These are phyloP conservation scores for Schizaphis graminum DNA, from an alignment of 2,888 invertebrate species.

Conservation along the genomic window DNA sequence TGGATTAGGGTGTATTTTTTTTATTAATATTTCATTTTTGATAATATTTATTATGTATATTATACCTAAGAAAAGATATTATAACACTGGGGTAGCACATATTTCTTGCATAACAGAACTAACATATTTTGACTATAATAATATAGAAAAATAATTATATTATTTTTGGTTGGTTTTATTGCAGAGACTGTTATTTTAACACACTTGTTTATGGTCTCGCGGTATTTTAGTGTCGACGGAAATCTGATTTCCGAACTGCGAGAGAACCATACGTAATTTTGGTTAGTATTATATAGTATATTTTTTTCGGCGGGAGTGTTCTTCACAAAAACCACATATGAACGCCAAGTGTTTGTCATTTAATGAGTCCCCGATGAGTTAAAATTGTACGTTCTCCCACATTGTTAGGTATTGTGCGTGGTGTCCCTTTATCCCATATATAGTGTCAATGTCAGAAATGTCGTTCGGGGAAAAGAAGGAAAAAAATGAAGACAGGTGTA, in stretches of 20 bases:
- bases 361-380: constrained; percentile 50
- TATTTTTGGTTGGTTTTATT: neutral
- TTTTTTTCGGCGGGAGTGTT: constrained; percentile 4
- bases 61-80: neutral
- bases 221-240: constrained; percentile 17
- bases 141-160: neutral
- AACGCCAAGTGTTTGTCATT: constrained; percentile 59
- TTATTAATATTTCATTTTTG: neutral
- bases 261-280: neutral
- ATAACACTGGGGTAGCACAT: neutral
- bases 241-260: constrained; percentile 39
- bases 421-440: constrained; percentile 29
- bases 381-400: constrained; percentile 37
- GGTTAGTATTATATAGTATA: neutral
- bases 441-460: constrained; percentile 46
- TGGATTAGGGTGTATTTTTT: neutral
- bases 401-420: constrained; percentile 36
- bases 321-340: constrained; percentile 40
- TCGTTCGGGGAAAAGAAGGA: neutral
- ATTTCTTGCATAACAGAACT: neutral
- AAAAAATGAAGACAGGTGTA: constrained; percentile 56
- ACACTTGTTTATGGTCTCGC: neutral
- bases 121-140: neutral
- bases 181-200: neutral
- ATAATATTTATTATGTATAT: neutral